These are phyloP conservation scores for Calameuta idolon DNA, from an alignment of 2,888 invertebrate genomes.

Conservation along the genomic window DNA sequence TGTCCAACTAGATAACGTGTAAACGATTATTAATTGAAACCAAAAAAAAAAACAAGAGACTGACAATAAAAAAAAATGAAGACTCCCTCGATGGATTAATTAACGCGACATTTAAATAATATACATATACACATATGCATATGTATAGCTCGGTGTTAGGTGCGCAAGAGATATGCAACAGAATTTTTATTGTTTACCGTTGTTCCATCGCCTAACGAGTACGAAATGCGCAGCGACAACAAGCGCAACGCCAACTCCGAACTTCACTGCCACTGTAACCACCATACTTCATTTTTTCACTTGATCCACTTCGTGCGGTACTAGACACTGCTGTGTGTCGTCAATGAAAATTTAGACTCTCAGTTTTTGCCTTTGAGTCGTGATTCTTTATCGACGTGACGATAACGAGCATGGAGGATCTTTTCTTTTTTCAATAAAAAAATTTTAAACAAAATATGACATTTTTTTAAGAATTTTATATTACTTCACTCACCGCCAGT, in stretches of 20 bases:
- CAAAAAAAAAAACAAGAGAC: not conserved
- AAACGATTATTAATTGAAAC: not conserved
- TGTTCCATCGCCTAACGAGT: constrained; percentile 81
- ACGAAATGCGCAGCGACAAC: constrained; percentile 88
- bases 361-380: not conserved
- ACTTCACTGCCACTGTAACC: constrained; percentile 89
- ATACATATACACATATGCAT: not conserved
- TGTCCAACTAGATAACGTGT: not conserved
- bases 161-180: constrained; percentile 31
- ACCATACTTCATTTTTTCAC: constrained; percentile 44
- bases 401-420: constrained; percentile 50
- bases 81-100: not conserved
- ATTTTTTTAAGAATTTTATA: not conserved
- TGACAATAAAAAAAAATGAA: not conserved
- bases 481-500: constrained; percentile 51
- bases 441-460: constrained; percentile 2
- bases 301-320: not conserved
- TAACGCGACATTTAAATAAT: not conserved
- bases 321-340: not conserved
- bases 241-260: constrained; percentile 86
- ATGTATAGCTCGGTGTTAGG: constrained; percentile 11
- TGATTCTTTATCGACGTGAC: not conserved
- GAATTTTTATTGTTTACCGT: constrained; percentile 72
- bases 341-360: not conserved
- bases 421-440: constrained; percentile 2